Conservation (phyloP, 37 sponge, comb jelly and placozoan genomes). For the Ianthella basta region DNA sequence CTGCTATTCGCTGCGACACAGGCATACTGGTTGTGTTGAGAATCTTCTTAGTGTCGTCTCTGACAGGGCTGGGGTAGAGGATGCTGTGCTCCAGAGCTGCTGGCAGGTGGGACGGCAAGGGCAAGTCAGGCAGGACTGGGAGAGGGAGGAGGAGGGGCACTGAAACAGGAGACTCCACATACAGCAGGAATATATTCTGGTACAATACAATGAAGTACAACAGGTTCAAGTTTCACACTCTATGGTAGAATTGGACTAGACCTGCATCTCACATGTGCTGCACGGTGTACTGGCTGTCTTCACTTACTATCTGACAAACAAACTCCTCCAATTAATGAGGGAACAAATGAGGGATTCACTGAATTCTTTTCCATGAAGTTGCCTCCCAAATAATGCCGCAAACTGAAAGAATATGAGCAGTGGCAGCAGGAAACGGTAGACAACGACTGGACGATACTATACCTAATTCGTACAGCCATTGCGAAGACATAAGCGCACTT, state of each 20-base stretch:
- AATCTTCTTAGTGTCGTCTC: constrained; percentile 43
- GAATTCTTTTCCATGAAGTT: background rate
- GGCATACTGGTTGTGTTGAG: constrained; percentile 35
- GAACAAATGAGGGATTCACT: constrained; percentile 10
- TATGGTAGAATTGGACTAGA: too few species aligned
- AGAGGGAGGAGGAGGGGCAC: background rate
- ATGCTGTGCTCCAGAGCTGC: constrained; percentile 52
- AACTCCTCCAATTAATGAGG: constrained; percentile 8
- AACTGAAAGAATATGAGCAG: background rate
- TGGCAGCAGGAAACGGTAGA: too few species aligned
- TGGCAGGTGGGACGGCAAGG: constrained; percentile 56
- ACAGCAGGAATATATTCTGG: too few species aligned
- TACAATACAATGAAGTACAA: too few species aligned
- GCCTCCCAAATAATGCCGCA: background rate
- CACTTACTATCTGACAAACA: constrained; percentile 22
- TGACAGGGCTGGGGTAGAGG: constrained; percentile 8
- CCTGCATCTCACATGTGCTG: too few species aligned
- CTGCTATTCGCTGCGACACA: constrained; percentile 41
- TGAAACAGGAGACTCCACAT: background rate
- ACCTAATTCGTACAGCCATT: too few species aligned
- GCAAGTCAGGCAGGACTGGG: constrained; percentile 72
- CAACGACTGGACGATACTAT: too few species aligned
- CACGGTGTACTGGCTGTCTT: too few species aligned
- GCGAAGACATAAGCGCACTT: too few species aligned
- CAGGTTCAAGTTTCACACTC: too few species aligned